Percentiles rank a stretch among this genome's conserved stretches.
phyloP scores from a whole-genome alignment of 2,113 vertebrate genomes.

The Scalopus aquaticus region DNA sequence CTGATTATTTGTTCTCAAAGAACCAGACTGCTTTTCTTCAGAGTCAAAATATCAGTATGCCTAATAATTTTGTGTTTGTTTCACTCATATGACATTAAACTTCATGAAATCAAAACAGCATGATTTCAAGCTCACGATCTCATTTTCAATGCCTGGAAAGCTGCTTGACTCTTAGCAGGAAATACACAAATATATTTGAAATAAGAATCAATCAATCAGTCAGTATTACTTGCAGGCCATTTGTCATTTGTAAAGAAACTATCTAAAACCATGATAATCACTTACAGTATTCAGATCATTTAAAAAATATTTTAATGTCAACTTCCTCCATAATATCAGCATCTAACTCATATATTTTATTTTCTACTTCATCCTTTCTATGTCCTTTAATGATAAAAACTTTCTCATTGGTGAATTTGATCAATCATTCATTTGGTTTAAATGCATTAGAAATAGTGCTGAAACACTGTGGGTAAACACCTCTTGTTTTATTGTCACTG shows the following conservation, averaged over 20 bases:
- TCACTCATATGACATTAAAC: background rate
- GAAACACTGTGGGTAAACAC: background rate
- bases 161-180: background rate
- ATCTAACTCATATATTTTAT: background rate
- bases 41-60: background rate
- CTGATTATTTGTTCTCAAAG: background rate
- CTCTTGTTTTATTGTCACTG: background rate
- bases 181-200: background rate
- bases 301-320: background rate
- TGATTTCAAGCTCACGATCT: background rate
- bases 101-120: background rate
- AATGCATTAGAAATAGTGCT: background rate
- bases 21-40: background rate
- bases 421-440: background rate
- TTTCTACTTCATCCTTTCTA: background rate
- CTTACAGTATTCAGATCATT: background rate
- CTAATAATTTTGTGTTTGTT: background rate
- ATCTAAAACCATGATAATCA: background rate
- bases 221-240: background rate
- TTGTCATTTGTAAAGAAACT: background rate
- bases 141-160: background rate
- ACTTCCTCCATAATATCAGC: background rate
- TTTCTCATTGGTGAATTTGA: background rate
- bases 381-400: background rate
- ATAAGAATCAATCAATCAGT: background rate